Base-by-base conservation (phyloP, 1,140 invertebrate species). In the Portunus trituberculatus region DNA sequence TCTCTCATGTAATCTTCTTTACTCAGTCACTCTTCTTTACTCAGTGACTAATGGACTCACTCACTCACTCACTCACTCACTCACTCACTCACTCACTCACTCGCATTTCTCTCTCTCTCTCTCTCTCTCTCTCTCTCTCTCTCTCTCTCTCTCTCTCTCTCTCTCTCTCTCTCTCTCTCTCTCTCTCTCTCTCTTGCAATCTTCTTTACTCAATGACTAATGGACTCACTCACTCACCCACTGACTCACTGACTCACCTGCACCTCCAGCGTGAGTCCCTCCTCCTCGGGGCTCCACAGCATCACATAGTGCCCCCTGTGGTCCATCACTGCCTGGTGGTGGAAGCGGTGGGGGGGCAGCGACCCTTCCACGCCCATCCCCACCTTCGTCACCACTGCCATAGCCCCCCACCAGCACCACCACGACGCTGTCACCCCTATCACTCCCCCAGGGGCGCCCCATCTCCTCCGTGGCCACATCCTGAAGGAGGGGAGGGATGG, bases 261-360 rank as follows among this genome's bases (percentile, higher is more conserved):
- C 31, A 96, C 88, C 84, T 96, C 96, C 14, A 96, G 84, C 4
- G 94, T 45, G 31, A 96, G 95, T 28, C 92, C 93, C 0, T 94
- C 76, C 3, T 96, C 67, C 12, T 76, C 76, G n/a, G 96, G 94
- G 31, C 91, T 95, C 96, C 96, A 96, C 20, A 92, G 52, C 82
- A 96, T 86, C 29, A 94, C 31, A 32, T 92, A 96, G 25, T 76
- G 88, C 25, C 92, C 96, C 39, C 92, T 76, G 1, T 93, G 92
- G 92, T 96, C 96, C 52, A 96, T 86, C 82, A 93, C 39, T 1
- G 93, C 93, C 20, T 83, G 48, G 89, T 96, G 96, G 76, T 93
- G 92, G 92, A 93, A 93, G 32, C 29, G 16, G 82, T 83, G 86
- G 32, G 29, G 76, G 31, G 92, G 82, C 4, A 93, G 76, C 12